Conservation (phyloP, 2,888 invertebrate genomes). For the Plutella xylostella region DNA sequence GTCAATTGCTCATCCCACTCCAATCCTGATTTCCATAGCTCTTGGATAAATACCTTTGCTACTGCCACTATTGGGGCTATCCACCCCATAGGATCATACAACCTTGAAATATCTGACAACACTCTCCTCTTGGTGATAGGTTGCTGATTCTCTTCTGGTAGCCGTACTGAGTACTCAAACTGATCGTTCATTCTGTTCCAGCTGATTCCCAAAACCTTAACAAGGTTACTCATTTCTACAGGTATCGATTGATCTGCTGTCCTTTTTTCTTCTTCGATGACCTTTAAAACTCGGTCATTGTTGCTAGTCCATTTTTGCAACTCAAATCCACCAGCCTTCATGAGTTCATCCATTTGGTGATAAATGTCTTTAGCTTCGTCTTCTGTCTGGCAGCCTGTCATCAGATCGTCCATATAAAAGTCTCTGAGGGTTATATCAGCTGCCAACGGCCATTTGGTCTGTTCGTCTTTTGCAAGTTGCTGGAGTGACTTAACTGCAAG, state of each 20-base stretch:
- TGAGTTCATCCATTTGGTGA: not conserved
- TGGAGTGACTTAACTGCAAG: slow-evolving; percentile 13
- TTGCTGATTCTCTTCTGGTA: no score
- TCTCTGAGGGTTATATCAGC: not conserved
- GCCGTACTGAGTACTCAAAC: not conserved
- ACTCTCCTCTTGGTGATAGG: slow-evolving; percentile 15
- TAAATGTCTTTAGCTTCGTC: not conserved
- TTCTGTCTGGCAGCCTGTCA: not conserved
- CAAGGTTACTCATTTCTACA: not conserved
- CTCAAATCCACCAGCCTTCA: slow-evolving; percentile 2
- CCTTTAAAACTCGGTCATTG: not conserved
- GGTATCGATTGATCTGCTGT: not conserved
- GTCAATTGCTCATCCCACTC: not conserved
- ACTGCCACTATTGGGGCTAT: slow-evolving; percentile 12
- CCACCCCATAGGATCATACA: slow-evolving; percentile 19
- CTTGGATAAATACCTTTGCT: slow-evolving; percentile 17
- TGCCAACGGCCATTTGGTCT: not conserved
- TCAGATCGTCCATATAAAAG: slow-evolving; percentile 6
- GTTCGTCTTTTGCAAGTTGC: slow-evolving; percentile 3
- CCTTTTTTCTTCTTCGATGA: not conserved
- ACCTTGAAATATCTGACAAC: slow-evolving; percentile 13
- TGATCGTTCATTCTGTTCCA: slow-evolving; percentile 1
- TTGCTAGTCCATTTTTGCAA: slow-evolving; percentile 14
- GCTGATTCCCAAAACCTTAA: slow-evolving; percentile 1
- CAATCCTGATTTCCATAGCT: not conserved